Conservation (phyloP, 2,888 invertebrate genomes). For the Bombylius discolor region DNA sequence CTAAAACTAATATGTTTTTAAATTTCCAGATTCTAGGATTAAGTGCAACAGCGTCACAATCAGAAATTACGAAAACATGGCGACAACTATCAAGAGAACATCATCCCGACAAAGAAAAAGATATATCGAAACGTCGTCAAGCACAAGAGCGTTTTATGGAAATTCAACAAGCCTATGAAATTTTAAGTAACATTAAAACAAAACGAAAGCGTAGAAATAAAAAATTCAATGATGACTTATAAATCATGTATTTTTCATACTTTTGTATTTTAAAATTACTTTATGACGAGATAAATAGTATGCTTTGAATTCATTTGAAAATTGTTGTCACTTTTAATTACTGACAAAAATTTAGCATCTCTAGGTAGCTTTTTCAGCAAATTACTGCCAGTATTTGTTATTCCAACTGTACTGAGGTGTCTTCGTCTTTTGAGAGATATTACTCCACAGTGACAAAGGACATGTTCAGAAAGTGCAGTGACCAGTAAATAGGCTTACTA, state of each 20-base stretch:
- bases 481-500: too few species aligned
- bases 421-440: too few species aligned
- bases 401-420: too few species aligned
- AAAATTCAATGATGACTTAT: constrained; percentile 43
- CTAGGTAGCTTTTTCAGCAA: too few species aligned
- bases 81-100: constrained; percentile 67
- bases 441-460: too few species aligned
- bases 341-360: too few species aligned
- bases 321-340: too few species aligned
- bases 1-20: not conserved
- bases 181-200: constrained; percentile 69
- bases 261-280: too few species aligned
- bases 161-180: constrained; percentile 85
- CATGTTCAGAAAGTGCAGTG: too few species aligned
- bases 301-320: too few species aligned
- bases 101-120: constrained; percentile 86
- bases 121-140: constrained; percentile 47
- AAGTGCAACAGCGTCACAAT: constrained; percentile 65
- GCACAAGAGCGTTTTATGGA: constrained; percentile 86
- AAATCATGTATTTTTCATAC: not conserved
- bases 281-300: too few species aligned
- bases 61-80: constrained; percentile 74
- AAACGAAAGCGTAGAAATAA: constrained; percentile 62
- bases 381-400: too few species aligned
- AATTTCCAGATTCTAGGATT: constrained; percentile 54